Conservation (phyloP, 2,797 vertebrate genomes). For the Centroberyx gerrardi region DNA sequence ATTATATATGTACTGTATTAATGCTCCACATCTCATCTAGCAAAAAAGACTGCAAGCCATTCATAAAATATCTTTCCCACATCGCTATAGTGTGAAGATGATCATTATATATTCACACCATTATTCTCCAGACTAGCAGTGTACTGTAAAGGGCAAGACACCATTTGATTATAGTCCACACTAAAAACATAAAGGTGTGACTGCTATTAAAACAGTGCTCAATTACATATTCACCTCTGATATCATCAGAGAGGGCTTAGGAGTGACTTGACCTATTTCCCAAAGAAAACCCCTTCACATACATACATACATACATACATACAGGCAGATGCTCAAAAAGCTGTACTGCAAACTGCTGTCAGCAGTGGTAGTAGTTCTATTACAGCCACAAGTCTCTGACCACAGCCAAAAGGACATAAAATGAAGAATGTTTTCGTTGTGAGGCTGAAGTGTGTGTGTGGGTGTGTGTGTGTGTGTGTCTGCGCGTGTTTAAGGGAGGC, state of each 20-base stretch:
- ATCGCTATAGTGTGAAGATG: neutral
- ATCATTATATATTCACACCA: neutral
- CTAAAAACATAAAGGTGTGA: too few relatives aligned
- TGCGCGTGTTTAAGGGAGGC: conserved; percentile 27
- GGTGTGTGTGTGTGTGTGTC: neutral
- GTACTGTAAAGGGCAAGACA: neutral
- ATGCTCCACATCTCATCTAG: too few relatives aligned
- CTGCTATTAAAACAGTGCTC: too few relatives aligned
- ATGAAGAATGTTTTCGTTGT: neutral
- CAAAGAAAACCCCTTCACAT: too few relatives aligned
- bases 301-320: too few relatives aligned
- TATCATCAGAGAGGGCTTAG: too few relatives aligned
- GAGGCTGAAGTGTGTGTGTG: neutral
- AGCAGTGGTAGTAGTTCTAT: neutral
- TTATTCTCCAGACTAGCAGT: neutral
- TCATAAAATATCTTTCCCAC: neutral
- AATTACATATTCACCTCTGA: too few relatives aligned
- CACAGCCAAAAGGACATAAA: conserved; percentile 5
- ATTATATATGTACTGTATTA: too few relatives aligned
- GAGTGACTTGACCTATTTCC: too few relatives aligned
- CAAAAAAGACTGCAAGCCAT: neutral
- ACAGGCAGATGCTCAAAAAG: too few relatives aligned
- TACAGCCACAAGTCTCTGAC: neutral
- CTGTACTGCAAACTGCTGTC: neutral
- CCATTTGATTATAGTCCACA: too few relatives aligned